Evolutionary conservation across 2,113 vertebrate species (phyloP), one percentile per base, ranked within the genome.

Genomic region (Columbina picui): DNA sequence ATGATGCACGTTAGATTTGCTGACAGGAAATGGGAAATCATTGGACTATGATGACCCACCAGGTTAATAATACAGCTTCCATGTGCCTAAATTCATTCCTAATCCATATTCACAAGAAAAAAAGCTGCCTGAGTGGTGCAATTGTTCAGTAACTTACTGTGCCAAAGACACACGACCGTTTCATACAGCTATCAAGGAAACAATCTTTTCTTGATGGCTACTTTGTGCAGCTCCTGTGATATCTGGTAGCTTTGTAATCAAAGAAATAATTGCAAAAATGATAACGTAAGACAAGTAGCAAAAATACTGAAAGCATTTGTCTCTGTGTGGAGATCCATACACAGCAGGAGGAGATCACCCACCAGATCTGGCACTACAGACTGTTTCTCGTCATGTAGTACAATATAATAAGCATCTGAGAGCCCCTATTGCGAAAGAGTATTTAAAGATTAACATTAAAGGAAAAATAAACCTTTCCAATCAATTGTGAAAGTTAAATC

Each of bases 401-500:
- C 84, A 85, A 49, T 25, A 43, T 57, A 87, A 76, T 56, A 56
- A 53, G 50, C n/a, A 34, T 91, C 47, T 70, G 57, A 59, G 82
- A 80, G 38, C 12, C 45, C 78, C 87, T 77, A 9, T 67, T 83
- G 87, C 0, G 16, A 90, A 34, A 18, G 57, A 38, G 69, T 95
- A 90, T 77, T 94, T 86, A 94, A 90, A 93, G 85, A 88, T 76
- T 70, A 83, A 63, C 68, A 70, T 85, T 77, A 94, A 90, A 95
- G 52, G 55, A 73, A 88, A 82, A 83, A 81, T 80, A 96, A 95
- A 79, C 75, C 75, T 79, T 95, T 83, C 61, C 59, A 91, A 52
- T 79, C 85, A 88, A 34, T 94, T 93, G 71, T 69, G 43, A 56
- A 91, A 92, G 85, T 77, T 92, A 93, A 94, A 78, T 75, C 92